phyloP scores from a whole-genome alignment of 2,113 vertebrate species.

The Patagioenas fasciata region DNA sequence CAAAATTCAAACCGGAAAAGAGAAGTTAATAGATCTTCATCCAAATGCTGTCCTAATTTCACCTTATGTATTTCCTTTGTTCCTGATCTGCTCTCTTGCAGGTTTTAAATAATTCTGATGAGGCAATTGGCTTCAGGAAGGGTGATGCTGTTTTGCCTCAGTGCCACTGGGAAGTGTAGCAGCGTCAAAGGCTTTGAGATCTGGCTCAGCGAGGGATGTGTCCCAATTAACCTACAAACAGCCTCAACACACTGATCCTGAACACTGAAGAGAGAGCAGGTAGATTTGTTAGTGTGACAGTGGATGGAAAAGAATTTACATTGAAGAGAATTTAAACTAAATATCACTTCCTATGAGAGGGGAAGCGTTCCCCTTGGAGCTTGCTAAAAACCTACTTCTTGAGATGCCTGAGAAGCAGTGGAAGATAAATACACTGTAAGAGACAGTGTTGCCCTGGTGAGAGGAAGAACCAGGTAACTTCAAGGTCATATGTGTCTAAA shows the following conservation, averaged over 20 bases:
- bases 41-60: background rate
- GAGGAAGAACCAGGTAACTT: background rate
- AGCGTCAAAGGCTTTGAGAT: background rate
- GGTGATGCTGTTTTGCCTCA: background rate
- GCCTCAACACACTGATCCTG: background rate
- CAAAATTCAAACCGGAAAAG: background rate
- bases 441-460: background rate
- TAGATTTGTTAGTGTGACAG: background rate
- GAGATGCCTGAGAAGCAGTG: background rate
- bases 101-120: background rate
- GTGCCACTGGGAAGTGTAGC: background rate
- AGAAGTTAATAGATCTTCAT: background rate
- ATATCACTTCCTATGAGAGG: background rate
- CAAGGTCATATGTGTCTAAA: background rate
- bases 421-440: background rate
- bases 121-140: background rate
- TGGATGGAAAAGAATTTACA: background rate
- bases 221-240: background rate
- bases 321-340: background rate
- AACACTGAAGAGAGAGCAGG: background rate
- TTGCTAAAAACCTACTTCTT: background rate
- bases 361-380: background rate
- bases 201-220: background rate
- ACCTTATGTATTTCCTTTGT: background rate
- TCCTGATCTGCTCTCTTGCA: background rate